phyloP scores from a whole-genome alignment of 2,797 vertebrate genomes.

The Myotis planiceps region DNA sequence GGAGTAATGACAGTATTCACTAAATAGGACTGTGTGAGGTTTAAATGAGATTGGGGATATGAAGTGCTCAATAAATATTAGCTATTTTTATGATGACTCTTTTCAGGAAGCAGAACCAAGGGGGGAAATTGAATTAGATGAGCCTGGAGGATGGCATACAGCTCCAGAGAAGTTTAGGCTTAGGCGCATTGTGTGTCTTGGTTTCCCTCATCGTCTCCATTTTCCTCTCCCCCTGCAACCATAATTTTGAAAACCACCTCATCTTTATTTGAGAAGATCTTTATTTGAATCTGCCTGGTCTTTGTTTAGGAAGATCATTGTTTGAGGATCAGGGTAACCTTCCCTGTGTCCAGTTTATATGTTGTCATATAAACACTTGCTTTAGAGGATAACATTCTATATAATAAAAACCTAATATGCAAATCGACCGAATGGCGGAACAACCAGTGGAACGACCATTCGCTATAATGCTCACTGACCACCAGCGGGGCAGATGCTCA shows the following conservation, averaged over 20 bases:
- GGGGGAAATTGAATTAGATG: not conserved
- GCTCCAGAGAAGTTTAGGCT: not conserved
- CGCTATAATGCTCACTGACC: no score
- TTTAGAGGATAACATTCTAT: not conserved
- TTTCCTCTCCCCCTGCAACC: not conserved
- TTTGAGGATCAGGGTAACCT: not conserved
- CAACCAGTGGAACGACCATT: no score
- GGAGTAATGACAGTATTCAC: not conserved
- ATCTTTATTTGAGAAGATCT: not conserved
- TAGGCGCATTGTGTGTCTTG: not conserved
- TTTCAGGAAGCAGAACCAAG: slow-evolving; percentile 11
- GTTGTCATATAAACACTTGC: not conserved
- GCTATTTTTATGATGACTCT: slow-evolving; percentile 1
- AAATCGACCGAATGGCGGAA: no score
- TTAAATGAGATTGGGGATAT: not conserved
- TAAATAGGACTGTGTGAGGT: not conserved
- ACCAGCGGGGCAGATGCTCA: no score
- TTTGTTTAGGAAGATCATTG: not conserved
- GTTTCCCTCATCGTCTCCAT: not conserved
- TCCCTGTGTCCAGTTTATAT: not conserved
- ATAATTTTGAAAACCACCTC: not conserved
- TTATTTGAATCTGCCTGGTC: not conserved
- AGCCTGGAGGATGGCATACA: not conserved
- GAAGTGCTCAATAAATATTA: slow-evolving; percentile 33
- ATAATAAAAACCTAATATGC: no score